Evolutionary conservation across 2,888 invertebrate species (phyloP), one percentile per base, ranked within the genome.

Genomic region (Apodemia zela): DNA sequence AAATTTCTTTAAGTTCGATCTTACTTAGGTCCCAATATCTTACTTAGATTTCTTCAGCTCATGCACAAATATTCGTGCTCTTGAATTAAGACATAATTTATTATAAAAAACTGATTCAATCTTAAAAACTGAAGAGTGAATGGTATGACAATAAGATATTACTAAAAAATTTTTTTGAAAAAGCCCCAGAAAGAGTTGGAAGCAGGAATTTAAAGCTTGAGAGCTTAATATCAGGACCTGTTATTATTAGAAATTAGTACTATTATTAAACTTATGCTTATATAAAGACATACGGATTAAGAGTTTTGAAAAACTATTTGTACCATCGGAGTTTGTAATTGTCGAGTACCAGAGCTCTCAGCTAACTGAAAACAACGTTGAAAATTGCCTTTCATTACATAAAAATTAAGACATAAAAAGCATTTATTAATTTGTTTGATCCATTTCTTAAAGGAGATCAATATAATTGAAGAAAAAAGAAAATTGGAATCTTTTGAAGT

Each of bases 281-380:
- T 21, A 54, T 54, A 54, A 18, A 49, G 25, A 54, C 54, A 54
- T 54, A 54, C 54, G 54, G 54, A 54, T 54, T 54, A 54, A 54
- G 54, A 21, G 25, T 25, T 54, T 54, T 54, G 54, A 54, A 54
- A 54, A 54, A 54, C 54, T 54, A 54, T 54, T 54, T 54, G 25
- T 54, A 54, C 54, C 54, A 54, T 54, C 54, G 54, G 54, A 15
- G 54, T 54, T 54, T 54, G 54, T 54, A 54, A 54, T 15, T 54
- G 54, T 21, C 21, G 13, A 21, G 54, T 11, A 25, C 54, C 54
- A 54, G 54, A 54, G 13, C 25, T 54, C 54, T 25, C 54, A 25
- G 54, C 21, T 54, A 25, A 21, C 54, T 54, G 54, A 49, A 42
- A 42, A 62, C 8, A 29, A 59, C 54, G 2, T 59, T 18, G 29